A percentile compares a stretch with the other conserved stretches of the same genome.
Conservation (phyloP, 2,888 invertebrate genomes). For the Slavum lentiscoides region DNA sequence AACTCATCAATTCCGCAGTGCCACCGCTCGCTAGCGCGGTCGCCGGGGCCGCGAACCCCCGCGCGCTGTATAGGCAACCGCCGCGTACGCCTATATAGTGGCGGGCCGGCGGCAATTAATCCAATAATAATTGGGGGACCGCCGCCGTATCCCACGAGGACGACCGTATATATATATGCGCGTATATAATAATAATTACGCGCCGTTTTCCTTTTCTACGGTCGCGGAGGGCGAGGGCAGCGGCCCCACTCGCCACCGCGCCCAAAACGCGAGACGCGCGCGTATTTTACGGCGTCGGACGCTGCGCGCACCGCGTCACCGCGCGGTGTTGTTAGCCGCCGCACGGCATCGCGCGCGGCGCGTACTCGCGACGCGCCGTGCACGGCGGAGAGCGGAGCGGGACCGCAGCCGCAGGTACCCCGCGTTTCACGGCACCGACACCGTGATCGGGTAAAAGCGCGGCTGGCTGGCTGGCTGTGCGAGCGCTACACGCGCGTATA, state of each 20-base stretch:
- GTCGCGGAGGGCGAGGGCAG: not conserved
- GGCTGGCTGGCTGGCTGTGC: no score
- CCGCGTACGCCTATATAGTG: no score
- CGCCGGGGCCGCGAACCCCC: not conserved
- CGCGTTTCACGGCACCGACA: no score
- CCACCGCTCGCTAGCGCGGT: not conserved
- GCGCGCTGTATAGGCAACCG: not conserved
- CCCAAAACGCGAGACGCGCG: no score
- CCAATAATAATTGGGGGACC: conserved; percentile 51
- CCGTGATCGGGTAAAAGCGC: no score
- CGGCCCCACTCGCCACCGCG: no score
- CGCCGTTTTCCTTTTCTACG: not conserved
- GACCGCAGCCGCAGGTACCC: no score
- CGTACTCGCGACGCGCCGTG: not conserved
- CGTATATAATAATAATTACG: conserved; percentile 35
- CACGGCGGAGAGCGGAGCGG: no score
- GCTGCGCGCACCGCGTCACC: not conserved
- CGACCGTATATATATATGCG: not conserved
- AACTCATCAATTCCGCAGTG: conserved; percentile 42
- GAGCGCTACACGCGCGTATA: no score
- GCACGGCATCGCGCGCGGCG: not conserved
- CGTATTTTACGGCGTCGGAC: not conserved
- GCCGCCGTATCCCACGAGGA: conserved; percentile 32
- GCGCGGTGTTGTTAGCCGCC: not conserved
- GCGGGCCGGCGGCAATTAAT: conserved; percentile 50